These are phyloP conservation scores for Crotalus viridis DNA, from an alignment of 2,113 vertebrate genomes.

Conservation along the genomic window DNA sequence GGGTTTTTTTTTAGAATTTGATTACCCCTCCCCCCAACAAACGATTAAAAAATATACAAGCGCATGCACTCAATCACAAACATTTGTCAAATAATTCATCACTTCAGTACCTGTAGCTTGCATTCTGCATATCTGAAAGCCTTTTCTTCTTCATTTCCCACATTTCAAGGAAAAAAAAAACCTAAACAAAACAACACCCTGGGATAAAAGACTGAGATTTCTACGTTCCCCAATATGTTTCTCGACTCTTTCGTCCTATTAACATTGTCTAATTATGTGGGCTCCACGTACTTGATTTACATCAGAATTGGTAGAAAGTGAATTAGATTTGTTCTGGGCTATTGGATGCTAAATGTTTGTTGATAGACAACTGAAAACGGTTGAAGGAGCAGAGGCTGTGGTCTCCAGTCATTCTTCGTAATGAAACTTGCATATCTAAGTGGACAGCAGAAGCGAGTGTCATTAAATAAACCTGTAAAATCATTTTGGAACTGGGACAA, in stretches of 20 bases:
- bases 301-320: background rate
- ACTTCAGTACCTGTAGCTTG: background rate
- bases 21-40: background rate
- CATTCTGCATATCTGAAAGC: background rate
- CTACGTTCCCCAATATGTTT: background rate
- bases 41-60: background rate
- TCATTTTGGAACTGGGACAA: constrained; percentile 48
- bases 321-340: constrained; percentile 25
- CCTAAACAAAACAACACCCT: background rate
- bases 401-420: constrained; percentile 39
- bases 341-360: constrained; percentile 13
- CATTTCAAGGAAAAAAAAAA: background rate
- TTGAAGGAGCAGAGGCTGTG: constrained; percentile 44
- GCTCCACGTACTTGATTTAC: constrained; percentile 26
- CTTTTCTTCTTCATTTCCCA: background rate
- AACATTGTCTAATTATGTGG: constrained; percentile 16
- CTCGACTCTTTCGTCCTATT: background rate
- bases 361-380: constrained; percentile 53
- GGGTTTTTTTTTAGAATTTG: background rate
- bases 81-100: background rate
- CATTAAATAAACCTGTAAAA: constrained; percentile 56
- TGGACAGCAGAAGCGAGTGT: constrained; percentile 24
- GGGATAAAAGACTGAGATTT: background rate
- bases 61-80: background rate
- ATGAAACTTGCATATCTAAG: constrained; percentile 48